Conservation (phyloP, 1,140 invertebrate species). For the Zophobas morio region DNA sequence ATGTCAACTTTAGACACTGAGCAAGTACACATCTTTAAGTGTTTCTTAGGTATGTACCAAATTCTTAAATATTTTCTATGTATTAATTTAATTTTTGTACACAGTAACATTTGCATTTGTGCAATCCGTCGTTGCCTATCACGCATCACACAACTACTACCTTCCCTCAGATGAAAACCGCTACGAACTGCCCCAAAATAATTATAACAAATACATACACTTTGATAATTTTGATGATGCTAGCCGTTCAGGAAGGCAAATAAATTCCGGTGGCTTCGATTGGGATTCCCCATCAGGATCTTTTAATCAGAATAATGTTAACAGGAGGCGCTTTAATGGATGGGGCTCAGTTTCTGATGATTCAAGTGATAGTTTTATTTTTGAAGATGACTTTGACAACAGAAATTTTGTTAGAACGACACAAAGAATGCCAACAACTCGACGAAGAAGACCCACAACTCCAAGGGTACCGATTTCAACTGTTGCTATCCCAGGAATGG, state of each 20-base stretch:
- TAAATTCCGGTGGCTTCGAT: background rate
- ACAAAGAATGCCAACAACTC: background rate
- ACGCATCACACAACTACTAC: background rate
- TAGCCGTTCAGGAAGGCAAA: background rate
- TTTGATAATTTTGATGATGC: conserved; percentile 6
- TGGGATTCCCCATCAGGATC: background rate
- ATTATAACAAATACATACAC: background rate
- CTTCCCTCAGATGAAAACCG: background rate
- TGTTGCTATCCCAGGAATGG: conserved; percentile 51
- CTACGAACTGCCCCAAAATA: background rate
- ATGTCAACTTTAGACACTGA: no score
- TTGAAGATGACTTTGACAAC: conserved; percentile 34
- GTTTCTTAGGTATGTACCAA: conserved; percentile 6
- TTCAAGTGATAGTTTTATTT: conserved; percentile 12
- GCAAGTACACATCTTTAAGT: background rate
- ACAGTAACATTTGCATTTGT: conserved; percentile 6
- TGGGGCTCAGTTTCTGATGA: background rate
- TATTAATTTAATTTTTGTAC: no score
- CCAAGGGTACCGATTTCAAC: conserved; percentile 41
- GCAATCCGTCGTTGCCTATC: conserved; percentile 12
- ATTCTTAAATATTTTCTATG: no score
- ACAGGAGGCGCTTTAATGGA: no score
- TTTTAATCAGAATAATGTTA: no score
- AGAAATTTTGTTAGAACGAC: conserved; percentile 13
- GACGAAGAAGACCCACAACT: conserved; percentile 5